Base-by-base conservation (phyloP, 2,797 vertebrate genomes). In the Notamacropus eugenii region DNA sequence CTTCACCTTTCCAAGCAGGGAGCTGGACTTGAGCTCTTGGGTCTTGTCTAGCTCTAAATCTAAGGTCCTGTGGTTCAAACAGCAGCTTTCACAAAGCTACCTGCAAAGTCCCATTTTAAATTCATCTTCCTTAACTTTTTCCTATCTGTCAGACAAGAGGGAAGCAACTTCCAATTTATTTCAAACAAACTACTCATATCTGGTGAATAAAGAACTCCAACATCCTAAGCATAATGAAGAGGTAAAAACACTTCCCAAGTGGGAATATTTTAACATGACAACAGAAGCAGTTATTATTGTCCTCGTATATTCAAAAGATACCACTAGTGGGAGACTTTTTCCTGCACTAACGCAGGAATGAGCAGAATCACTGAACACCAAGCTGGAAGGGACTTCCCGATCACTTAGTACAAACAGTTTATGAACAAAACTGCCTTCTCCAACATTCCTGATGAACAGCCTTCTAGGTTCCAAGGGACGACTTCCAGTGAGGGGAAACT, bases 201-300 rank as follows among this genome's bases (percentile, higher is more conserved):
- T 46, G 24, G 40, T 50, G n/a, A 87, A 87, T 82, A 46, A 82
- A 46, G n/a, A 46, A 46, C n/a, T 46, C n/a, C 10, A 46, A 91
- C 5, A 28, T 5, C 5, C 58, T 90, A 2, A n/a, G 19, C 93
- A 82, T 92, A 40, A 96, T 2, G 28, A 91, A 34, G 91, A 56
- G 1, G 50, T 82, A 92, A 96, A 95, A 82, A 54, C 29, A 28
- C 34, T 55, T 87, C 40, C 58, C 91, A 58, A 55, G 92, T 91
- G 31, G 90, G 93, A 93, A 54, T 31, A 0, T 55, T 54, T 57
- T 57, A 91, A 91, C 91, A 96, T 93, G 16, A 16, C 27, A 93
- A 62, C 67, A 94, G 67, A 94, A 96, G 34, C 13, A 54, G 24
- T 93, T 8, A 19, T 24, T 94, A 87, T 93, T 54, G 12, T 93